A percentile compares a stretch with the other conserved stretches of the same genome.
Evolutionary conservation across 2,113 vertebrate genomes (phyloP).

Genomic region (Mustela lutreola): DNA sequence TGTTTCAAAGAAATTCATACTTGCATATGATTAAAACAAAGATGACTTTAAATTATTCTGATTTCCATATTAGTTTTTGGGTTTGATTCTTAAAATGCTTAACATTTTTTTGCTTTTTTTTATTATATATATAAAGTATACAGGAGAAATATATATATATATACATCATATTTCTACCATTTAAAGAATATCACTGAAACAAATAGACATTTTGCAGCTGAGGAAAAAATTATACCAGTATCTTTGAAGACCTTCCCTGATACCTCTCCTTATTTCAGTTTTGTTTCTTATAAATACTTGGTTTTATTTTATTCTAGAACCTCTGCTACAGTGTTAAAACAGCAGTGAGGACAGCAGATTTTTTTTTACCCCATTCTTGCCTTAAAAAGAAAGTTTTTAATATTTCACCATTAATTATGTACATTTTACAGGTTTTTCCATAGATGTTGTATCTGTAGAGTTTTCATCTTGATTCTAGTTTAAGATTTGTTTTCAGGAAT

Average conservation of each 20-base stretch:
- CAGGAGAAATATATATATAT: neutral
- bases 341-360: neutral
- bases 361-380: neutral
- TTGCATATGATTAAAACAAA: slow-evolving; percentile 31
- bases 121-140: neutral
- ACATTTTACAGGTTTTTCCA: neutral
- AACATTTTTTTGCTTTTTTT: slow-evolving; percentile 14
- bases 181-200: neutral
- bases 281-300: neutral
- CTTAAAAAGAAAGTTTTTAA: neutral
- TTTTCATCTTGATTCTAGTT: slow-evolving; percentile 28
- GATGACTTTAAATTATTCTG: neutral
- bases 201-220: neutral
- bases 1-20: slow-evolving; percentile 9
- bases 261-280: neutral
- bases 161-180: neutral
- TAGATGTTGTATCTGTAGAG: neutral
- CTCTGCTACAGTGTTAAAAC: neutral
- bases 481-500: neutral
- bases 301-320: neutral
- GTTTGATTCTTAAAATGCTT: slow-evolving; percentile 4
- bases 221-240: neutral
- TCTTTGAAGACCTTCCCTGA: neutral
- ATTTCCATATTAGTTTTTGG: neutral
- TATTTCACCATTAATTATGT: slow-evolving; percentile 9